Conservation (phyloP, 2,888 invertebrate species). For the Oligia latruncula region DNA sequence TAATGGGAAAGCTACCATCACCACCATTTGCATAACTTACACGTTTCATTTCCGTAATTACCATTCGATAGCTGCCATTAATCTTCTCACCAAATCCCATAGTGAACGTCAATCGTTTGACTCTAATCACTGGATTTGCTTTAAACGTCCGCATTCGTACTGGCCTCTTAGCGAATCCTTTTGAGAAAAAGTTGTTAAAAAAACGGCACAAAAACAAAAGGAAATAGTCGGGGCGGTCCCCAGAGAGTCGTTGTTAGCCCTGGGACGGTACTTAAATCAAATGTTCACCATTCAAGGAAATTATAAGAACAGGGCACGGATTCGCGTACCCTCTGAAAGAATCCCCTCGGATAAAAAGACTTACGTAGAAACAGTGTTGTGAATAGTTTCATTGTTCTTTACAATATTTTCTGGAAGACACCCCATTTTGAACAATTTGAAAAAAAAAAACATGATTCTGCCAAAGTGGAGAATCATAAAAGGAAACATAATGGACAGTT, state of each 20-base stretch:
- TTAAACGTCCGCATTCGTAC: conserved; percentile 80
- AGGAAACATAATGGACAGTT: too few relatives aligned
- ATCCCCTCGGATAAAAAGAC: conserved; percentile 82
- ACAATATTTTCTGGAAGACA: conserved; percentile 62
- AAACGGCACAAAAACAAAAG: conserved; percentile 87
- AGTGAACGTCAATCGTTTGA: conserved; percentile 82
- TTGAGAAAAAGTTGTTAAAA: conserved; percentile 85
- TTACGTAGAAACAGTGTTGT: conserved; percentile 78
- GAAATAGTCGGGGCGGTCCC: conserved; percentile 88
- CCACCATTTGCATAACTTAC: conserved; percentile 84
- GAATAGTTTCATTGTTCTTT: conserved; percentile 76
- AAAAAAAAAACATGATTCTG: too few relatives aligned
- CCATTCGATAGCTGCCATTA: conserved; percentile 83
- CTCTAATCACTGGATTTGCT: conserved; percentile 84
- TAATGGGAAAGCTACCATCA: conserved; percentile 68
- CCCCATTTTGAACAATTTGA: conserved; percentile 11
- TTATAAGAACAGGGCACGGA: conserved; percentile 87
- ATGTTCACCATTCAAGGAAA: conserved; percentile 89
- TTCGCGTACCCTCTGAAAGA: conserved; percentile 77
- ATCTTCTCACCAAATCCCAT: conserved; percentile 80
- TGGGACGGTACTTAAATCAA: conserved; percentile 89
- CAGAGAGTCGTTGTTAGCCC: conserved; percentile 84
- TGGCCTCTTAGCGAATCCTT: conserved; percentile 82
- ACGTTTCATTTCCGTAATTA: conserved; percentile 85
- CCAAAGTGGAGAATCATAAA: too few relatives aligned